Evolutionary conservation across 1,140 invertebrate species (phyloP).

Genomic region (Euwallacea similis): DNA sequence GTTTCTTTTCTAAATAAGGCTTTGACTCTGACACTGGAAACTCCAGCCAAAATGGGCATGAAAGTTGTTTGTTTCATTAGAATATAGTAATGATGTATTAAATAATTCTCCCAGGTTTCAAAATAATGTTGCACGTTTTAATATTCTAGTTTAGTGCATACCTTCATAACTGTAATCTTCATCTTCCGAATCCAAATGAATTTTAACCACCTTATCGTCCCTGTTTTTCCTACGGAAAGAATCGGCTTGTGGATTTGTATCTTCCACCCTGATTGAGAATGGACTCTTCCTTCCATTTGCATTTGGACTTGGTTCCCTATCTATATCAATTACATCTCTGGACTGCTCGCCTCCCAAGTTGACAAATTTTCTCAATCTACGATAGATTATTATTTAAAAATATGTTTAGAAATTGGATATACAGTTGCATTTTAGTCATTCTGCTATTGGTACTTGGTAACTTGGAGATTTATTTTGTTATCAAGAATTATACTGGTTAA

Average conservation of each 20-base stretch:
- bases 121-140: too few species aligned
- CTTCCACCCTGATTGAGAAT: conserved; percentile 40
- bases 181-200: conserved; percentile 60
- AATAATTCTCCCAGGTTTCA: too few species aligned
- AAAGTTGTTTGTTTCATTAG: too few species aligned
- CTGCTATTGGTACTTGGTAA: not conserved
- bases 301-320: conserved; percentile 36
- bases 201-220: conserved; percentile 46
- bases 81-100: too few species aligned
- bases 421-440: not conserved
- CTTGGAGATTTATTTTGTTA: too few species aligned
- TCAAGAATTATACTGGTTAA: too few species aligned
- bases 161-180: conserved; percentile 68
- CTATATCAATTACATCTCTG: conserved; percentile 27
- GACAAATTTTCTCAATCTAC: conserved; percentile 64
- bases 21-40: too few species aligned
- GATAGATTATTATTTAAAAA: not conserved
- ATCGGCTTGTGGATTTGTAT: conserved; percentile 49
- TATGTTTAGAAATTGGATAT: not conserved
- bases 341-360: conserved; percentile 55
- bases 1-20: too few species aligned
- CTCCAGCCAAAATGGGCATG: too few species aligned
- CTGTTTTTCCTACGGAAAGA: conserved; percentile 45
- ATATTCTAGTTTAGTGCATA: not conserved
- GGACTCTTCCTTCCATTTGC: conserved; percentile 51